Evolutionary conservation across 2,888 invertebrate genomes (phyloP).

Genomic region (Noctua janthe): DNA sequence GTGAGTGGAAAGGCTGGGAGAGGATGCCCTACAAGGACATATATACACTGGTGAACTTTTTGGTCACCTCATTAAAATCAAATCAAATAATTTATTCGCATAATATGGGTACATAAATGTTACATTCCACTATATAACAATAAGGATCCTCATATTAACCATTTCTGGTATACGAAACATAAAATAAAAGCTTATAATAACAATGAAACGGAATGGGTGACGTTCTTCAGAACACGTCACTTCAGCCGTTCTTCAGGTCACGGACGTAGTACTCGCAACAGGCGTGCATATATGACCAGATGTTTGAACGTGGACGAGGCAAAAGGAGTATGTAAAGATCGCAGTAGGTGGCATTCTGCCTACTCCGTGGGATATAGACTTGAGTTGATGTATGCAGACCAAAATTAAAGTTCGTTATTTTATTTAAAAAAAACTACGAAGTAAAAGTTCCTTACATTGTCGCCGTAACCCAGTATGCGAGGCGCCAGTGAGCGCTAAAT

Average conservation of each 20-base stretch:
- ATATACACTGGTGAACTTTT: neutral
- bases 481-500: conserved; percentile 7
- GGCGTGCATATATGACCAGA: neutral
- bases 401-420: too few species aligned
- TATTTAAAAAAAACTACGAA: neutral
- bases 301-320: neutral
- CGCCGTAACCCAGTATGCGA: neutral
- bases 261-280: neutral
- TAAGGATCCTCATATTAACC: neutral
- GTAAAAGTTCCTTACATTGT: conserved; percentile 3
- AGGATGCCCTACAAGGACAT: too few species aligned
- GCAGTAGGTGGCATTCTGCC: neutral
- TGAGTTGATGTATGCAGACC: neutral
- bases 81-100: too few species aligned
- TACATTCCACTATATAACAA: too few species aligned
- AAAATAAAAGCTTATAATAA: too few species aligned
- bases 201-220: too few species aligned
- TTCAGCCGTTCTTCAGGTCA: too few species aligned
- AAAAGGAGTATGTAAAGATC: neutral
- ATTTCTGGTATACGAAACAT: too few species aligned
- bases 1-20: too few species aligned
- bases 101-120: too few species aligned
- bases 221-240: too few species aligned
- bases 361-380: neutral
- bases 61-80: neutral